Conservation (phyloP, 2,888 invertebrate genomes). For the Plebejus argus region DNA sequence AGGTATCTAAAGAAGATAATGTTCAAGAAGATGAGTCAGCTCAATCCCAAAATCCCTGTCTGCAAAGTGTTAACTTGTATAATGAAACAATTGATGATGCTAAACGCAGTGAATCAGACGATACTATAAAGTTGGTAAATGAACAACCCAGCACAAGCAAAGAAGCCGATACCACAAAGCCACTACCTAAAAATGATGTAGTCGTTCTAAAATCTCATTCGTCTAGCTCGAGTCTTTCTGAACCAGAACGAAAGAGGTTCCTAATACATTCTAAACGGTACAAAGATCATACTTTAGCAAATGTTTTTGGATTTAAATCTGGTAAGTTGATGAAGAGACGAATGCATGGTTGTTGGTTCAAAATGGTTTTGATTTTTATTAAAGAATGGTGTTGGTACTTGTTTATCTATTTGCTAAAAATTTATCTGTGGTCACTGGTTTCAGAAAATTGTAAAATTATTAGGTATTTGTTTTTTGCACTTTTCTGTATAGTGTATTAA, state of each 20-base stretch:
- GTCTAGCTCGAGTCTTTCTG: constrained; percentile 40
- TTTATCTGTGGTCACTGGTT: background rate
- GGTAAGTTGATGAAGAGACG: constrained; percentile 2
- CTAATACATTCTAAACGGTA: constrained; percentile 20
- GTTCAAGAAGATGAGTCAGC: constrained; percentile 16
- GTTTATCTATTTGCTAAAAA: background rate
- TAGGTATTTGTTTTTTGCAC: too few relatives aligned
- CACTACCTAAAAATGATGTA: constrained; percentile 43
- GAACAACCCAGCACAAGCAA: constrained; percentile 5
- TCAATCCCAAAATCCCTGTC: constrained; percentile 31
- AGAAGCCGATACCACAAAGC: background rate
- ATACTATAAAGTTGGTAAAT: background rate
- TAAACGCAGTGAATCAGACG: constrained; percentile 18
- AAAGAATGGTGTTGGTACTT: background rate
- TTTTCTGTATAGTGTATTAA: too few relatives aligned
- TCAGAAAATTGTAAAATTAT: background rate
- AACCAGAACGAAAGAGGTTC: constrained; percentile 39
- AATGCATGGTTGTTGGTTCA: background rate
- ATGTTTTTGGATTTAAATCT: constrained; percentile 29
- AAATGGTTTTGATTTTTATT: background rate
- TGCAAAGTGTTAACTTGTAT: constrained; percentile 33
- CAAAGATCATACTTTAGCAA: constrained; percentile 21
- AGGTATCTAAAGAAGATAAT: background rate
- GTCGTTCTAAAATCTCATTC: constrained; percentile 55
- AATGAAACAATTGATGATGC: constrained; percentile 11